Percentiles rank a stretch among this genome's conserved stretches.
phyloP scores from a whole-genome alignment of 2,797 vertebrate species.

The Lacerta agilis region DNA sequence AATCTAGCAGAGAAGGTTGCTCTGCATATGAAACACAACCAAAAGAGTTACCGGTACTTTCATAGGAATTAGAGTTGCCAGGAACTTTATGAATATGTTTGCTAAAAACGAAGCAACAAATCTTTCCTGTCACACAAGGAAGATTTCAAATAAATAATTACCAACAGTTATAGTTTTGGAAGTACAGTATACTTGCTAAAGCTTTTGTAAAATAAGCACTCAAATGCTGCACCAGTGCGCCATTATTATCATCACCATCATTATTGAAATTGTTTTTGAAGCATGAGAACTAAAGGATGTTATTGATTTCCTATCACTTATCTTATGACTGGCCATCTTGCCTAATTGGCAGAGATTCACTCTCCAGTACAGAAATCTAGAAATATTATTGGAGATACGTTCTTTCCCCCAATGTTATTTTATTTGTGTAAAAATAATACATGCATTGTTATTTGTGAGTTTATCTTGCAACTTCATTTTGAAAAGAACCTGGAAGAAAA shows the following conservation, averaged over 20 bases:
- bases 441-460: no score
- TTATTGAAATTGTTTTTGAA: background rate
- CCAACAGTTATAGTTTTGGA: background rate
- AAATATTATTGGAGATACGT: background rate
- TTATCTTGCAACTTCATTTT: no score
- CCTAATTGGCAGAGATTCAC: background rate
- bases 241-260: no score
- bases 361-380: background rate
- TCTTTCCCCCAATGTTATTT: background rate
- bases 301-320: background rate
- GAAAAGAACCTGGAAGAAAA: no score
- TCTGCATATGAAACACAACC: slow-evolving; percentile 53
- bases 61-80: slow-evolving; percentile 39
- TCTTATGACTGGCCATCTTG: background rate
- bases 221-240: background rate
- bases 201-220: background rate
- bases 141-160: background rate
- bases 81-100: background rate
- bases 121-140: background rate
- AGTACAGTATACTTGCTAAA: background rate
- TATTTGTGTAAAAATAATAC: background rate
- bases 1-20: slow-evolving; percentile 47
- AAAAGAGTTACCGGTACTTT: slow-evolving; percentile 40
- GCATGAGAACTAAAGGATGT: background rate
- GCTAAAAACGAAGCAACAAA: slow-evolving; percentile 8